These are phyloP conservation scores for Calonectris borealis DNA, from an alignment of 2,113 vertebrate genomes.

Conservation along the genomic window DNA sequence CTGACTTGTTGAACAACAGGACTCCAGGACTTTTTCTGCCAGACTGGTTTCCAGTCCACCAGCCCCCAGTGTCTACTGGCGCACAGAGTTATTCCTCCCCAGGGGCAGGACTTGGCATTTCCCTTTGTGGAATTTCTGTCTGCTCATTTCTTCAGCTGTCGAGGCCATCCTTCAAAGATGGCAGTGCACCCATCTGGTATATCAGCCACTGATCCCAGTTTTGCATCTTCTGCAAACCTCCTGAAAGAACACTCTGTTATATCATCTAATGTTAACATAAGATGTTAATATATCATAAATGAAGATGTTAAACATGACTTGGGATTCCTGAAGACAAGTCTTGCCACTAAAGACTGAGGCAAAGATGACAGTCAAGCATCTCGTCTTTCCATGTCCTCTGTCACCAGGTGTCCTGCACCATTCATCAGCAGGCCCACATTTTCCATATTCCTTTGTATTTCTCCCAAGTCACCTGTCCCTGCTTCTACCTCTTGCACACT, in stretches of 20 bases:
- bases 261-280: not conserved
- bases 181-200: not conserved
- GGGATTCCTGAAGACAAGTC: no score
- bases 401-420: no score
- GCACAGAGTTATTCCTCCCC: not conserved
- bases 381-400: no score
- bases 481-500: no score
- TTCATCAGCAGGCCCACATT: no score
- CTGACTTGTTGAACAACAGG: not conserved
- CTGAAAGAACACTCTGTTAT: not conserved
- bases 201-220: not conserved
- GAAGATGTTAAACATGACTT: not conserved
- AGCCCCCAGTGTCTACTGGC: not conserved
- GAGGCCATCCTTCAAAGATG: not conserved
- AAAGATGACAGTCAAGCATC: no score
- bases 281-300: not conserved
- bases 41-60: not conserved
- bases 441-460: no score
- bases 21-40: not conserved
- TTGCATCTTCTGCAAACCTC: not conserved
- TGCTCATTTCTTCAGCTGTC: not conserved
- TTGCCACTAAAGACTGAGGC: no score
- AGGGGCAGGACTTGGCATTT: not conserved
- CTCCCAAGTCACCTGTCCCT: no score
- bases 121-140: not conserved